Evolutionary conservation across 2,888 invertebrate species (phyloP), one percentile per base, ranked within the genome.

Genomic region (Nasonia oneida): DNA sequence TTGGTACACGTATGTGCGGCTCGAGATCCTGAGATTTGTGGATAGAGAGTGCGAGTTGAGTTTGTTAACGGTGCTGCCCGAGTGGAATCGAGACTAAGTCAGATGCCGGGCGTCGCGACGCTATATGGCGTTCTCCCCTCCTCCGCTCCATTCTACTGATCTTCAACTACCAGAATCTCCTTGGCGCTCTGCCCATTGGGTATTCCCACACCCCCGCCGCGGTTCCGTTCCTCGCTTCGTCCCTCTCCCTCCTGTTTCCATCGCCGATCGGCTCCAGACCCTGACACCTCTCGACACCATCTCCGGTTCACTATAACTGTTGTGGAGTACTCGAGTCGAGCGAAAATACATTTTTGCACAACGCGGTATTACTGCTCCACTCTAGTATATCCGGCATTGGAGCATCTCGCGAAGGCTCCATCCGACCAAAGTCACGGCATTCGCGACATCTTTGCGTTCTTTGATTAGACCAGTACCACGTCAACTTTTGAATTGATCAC

Each of bases 61-160:
- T 75, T 80, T 86, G 89, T 77, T 90, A 91, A 91, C 89, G 90
- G 89, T 91, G 90, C 90, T 88, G 89, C 89, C 53, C 89, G 90
- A 89, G 89, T 89, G 87, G 89, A 89, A 89, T 89, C 88, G 89
- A 91, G 91, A 93, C 93, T 93, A 93, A 93, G 90, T 91, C 90
- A 89, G 89, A 92, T 87, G 88, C 88, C 78, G 89, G 88, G 93
- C 94, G 94, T 94, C 94, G 94, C 94, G 94, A 93, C 93, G 94
- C 92, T 94, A 94, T 94, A 94, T 94, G 91, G 92, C 93, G 92
- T 92, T 91, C 91, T 91, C 93, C 93, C 93, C 93, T 91, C 93
- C 92, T 88, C 85, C n/a, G 82, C 53, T 80, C 79, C 87, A 83
- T 87, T 87, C 88, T 86, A 87, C 88, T 87, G 89, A 90, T 90